phyloP scores from a whole-genome alignment of 2,113 vertebrate genomes.

The Elaphurus davidianus region DNA sequence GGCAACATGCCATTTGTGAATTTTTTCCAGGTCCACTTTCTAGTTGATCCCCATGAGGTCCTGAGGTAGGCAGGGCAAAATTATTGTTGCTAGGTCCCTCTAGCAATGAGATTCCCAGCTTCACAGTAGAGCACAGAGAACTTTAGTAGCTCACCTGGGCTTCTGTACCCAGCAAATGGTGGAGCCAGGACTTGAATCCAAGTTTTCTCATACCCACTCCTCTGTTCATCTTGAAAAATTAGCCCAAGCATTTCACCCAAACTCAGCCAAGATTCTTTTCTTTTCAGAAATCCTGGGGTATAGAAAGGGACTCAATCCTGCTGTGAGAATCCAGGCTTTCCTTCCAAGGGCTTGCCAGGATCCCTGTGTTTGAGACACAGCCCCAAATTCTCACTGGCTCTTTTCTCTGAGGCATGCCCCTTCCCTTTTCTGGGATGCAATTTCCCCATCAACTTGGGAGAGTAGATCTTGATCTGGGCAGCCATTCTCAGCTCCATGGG shows the following conservation, averaged over 20 bases:
- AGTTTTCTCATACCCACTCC: not conserved
- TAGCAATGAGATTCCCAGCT: not conserved
- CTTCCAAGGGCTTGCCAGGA: not conserved
- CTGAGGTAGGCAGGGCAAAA: not conserved
- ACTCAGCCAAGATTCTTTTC: not conserved
- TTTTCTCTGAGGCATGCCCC: not conserved
- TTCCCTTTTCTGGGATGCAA: not conserved
- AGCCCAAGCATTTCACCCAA: not conserved
- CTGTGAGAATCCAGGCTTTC: not conserved
- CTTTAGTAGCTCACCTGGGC: not conserved
- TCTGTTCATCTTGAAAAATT: not conserved
- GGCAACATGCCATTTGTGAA: not conserved
- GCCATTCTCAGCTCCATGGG: not conserved
- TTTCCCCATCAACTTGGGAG: not conserved
- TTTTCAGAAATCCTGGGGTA: not conserved
- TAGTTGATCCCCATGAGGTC: not conserved
- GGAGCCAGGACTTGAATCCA: not conserved
- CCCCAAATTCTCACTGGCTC: not conserved
- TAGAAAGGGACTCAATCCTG: not conserved
- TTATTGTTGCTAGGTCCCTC: not conserved
- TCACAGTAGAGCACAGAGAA: not conserved
- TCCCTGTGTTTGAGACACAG: not conserved
- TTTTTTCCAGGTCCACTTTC: not conserved
- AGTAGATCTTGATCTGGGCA: not conserved
- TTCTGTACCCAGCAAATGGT: not conserved